These are phyloP conservation scores for Dynastes grantii DNA, from an alignment of 2,888 invertebrate species.

Conservation along the genomic window DNA sequence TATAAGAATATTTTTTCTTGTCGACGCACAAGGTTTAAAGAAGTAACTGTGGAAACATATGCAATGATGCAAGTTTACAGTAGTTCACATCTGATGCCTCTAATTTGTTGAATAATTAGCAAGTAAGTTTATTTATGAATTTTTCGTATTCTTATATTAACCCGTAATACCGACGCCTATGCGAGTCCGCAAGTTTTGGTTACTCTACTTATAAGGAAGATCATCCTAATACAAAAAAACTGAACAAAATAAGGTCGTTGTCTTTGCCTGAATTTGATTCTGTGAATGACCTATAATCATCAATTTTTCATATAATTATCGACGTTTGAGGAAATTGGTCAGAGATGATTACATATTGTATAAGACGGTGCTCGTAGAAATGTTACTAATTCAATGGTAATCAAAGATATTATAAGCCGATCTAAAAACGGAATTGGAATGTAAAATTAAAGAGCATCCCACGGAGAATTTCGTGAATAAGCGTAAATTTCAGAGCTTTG, in stretches of 20 bases:
- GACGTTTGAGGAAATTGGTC: constrained; percentile 21
- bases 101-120: no score
- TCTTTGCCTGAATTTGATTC: neutral
- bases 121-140: no score
- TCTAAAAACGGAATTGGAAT: constrained; percentile 10
- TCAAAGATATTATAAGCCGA: neutral
- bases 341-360: neutral
- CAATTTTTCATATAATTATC: constrained; percentile 25
- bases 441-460: constrained; percentile 20
- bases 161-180: no score
- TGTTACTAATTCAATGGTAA: constrained; percentile 31
- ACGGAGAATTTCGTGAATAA: constrained; percentile 7
- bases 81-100: no score
- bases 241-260: neutral
- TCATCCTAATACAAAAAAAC: neutral
- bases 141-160: no score
- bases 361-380: neutral
- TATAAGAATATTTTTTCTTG: no score
- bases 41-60: no score
- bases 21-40: no score
- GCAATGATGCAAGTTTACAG: no score
- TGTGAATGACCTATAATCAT: constrained; percentile 25
- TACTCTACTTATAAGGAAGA: neutral
- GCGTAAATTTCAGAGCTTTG: constrained; percentile 20
- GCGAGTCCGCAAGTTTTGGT: no score